Evolutionary conservation across 2,113 vertebrate species (phyloP).

Genomic region (Lophura nycthemera): DNA sequence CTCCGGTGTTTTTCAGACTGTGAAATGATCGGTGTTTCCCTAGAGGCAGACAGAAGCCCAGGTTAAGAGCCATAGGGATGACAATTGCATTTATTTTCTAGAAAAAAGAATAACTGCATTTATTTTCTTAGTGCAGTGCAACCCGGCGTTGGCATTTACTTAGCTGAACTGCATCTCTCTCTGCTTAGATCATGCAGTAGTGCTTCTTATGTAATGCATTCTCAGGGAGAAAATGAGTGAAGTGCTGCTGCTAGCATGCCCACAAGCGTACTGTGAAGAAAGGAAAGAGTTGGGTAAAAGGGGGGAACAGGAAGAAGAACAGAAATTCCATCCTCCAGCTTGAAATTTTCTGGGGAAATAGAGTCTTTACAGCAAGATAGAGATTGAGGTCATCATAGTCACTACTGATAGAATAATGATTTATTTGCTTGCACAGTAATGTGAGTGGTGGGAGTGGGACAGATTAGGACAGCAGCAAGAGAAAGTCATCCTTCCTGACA

Average conservation of each 20-base stretch:
- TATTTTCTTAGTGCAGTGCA: not conserved
- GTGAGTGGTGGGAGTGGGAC: not conserved
- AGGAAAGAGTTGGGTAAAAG: not conserved
- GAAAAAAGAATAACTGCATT: not conserved
- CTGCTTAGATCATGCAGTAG: not conserved
- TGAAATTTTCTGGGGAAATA: not conserved
- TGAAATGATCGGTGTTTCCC: conserved; percentile 15
- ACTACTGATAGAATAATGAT: not conserved
- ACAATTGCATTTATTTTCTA: not conserved
- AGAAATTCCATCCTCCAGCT: not conserved
- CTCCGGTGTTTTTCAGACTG: not conserved
- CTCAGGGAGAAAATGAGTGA: not conserved
- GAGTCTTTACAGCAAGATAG: not conserved
- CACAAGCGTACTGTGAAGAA: not conserved
- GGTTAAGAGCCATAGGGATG: not conserved
- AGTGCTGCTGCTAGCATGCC: not conserved
- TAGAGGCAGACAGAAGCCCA: not conserved
- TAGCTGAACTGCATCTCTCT: not conserved
- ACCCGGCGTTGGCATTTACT: not conserved
- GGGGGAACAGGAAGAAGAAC: not conserved
- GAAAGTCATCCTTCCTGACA: not conserved
- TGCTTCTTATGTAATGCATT: not conserved
- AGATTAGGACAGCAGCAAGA: not conserved
- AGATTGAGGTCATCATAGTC: not conserved
- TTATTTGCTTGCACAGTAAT: not conserved